These are phyloP conservation scores for Pseudobourletiella spinata DNA, from an alignment of 1,140 invertebrate genomes.

Conservation along the genomic window DNA sequence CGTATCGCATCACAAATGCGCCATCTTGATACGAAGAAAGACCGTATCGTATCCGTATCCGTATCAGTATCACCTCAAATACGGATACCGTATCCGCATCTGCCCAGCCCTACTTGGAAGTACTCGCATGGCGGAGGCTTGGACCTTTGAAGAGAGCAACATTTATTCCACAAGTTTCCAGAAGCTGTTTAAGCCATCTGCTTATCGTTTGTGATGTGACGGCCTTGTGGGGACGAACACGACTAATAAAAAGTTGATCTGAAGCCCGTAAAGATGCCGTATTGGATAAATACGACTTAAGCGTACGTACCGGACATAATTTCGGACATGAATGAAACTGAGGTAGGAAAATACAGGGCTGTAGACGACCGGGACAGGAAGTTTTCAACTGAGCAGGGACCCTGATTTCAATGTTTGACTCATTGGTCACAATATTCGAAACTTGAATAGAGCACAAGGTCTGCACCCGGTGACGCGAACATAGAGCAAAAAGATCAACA, in stretches of 20 bases:
- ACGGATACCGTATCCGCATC: too few relatives aligned
- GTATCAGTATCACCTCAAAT: too few relatives aligned
- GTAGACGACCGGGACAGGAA: background rate
- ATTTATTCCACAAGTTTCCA: background rate
- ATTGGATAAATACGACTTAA: background rate
- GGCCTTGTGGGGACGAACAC: background rate
- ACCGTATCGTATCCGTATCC: too few relatives aligned
- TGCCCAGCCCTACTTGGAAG: too few relatives aligned
- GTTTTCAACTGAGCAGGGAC: background rate
- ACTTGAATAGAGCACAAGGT: background rate
- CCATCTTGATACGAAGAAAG: too few relatives aligned
- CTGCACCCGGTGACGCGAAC: background rate
- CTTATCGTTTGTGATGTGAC: background rate
- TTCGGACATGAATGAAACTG: background rate
- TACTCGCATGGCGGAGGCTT: background rate
- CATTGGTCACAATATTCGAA: background rate
- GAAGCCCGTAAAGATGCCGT: background rate
- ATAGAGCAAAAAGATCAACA: background rate
- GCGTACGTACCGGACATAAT: background rate
- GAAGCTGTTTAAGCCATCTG: background rate
- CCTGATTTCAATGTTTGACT: background rate
- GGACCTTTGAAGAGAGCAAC: background rate
- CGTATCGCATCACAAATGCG: too few relatives aligned
- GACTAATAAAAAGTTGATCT: background rate
- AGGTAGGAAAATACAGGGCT: background rate